Conservation (phyloP, 2,888 invertebrate genomes). For the Apotomis capreana region DNA sequence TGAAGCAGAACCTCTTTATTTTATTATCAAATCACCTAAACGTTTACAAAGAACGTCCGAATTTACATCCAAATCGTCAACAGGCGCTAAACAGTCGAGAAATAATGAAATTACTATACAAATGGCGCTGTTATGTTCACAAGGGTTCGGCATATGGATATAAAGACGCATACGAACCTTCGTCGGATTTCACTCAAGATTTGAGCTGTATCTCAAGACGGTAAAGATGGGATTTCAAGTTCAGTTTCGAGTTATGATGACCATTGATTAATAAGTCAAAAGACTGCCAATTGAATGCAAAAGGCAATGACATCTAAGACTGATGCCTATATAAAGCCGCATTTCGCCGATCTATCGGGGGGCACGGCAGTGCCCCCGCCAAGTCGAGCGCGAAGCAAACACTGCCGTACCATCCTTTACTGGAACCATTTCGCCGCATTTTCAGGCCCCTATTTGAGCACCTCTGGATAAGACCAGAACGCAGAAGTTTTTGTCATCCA, state of each 20-base stretch:
- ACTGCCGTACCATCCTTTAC: too few species aligned
- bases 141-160: conserved; percentile 3
- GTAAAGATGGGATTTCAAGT: not conserved
- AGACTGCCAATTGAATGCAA: too few species aligned
- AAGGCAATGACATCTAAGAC: too few species aligned
- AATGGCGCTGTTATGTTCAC: conserved; percentile 13
- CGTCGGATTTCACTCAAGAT: not conserved
- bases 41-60: conserved; percentile 2
- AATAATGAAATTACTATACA: conserved; percentile 30
- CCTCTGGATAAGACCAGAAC: too few species aligned
- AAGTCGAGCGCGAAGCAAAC: too few species aligned
- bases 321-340: too few species aligned
- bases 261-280: too few species aligned
- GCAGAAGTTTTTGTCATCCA: too few species aligned
- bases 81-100: conserved; percentile 23
- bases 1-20: conserved; percentile 3
- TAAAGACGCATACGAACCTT: not conserved
- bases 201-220: not conserved
- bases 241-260: not conserved
- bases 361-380: too few species aligned
- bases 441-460: too few species aligned
- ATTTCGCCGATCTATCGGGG: too few species aligned
- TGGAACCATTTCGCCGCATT: too few species aligned
- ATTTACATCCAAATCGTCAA: conserved; percentile 28
- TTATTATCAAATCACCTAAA: conserved; percentile 2